phyloP scores from a whole-genome alignment of 2,113 vertebrate species.

The Neotoma lepida region DNA sequence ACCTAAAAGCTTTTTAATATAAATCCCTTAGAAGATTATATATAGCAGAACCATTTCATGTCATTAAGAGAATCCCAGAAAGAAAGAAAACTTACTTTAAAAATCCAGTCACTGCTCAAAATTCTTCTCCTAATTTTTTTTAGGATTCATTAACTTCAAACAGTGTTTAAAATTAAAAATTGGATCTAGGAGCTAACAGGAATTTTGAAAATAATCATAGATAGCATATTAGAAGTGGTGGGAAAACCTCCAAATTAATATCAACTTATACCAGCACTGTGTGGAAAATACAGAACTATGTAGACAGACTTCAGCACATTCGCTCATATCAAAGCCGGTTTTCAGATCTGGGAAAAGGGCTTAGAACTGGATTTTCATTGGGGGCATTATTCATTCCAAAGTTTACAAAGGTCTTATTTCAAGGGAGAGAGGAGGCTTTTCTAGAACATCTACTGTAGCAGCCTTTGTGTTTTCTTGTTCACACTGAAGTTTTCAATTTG shows the following conservation, averaged over 20 bases:
- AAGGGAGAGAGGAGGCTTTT: background rate
- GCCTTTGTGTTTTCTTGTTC: background rate
- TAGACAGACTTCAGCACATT: background rate
- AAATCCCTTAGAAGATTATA: conserved; percentile 63
- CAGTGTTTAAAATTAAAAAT: conserved; percentile 26
- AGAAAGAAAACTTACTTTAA: conserved; percentile 28
- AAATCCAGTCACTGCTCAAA: conserved; percentile 56
- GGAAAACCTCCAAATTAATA: background rate
- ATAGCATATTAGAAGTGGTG: background rate
- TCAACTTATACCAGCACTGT: background rate
- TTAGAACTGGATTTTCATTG: conserved; percentile 26
- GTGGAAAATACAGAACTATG: background rate
- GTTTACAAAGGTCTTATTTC: background rate
- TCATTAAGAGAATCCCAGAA: conserved; percentile 64
- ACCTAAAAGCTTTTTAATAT: conserved; percentile 67
- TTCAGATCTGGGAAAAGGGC: background rate
- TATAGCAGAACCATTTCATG: conserved; percentile 69
- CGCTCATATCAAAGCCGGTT: background rate
- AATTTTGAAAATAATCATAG: conserved; percentile 55
- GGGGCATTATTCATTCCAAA: background rate
- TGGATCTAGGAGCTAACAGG: background rate
- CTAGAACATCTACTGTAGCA: background rate
- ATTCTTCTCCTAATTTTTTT: conserved; percentile 56
- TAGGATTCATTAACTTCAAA: conserved; percentile 54
- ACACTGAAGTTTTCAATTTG: conserved; percentile 7